Base-by-base conservation (phyloP, 92 coral and sea anemone species). In the Palythoa heliodiscus region DNA sequence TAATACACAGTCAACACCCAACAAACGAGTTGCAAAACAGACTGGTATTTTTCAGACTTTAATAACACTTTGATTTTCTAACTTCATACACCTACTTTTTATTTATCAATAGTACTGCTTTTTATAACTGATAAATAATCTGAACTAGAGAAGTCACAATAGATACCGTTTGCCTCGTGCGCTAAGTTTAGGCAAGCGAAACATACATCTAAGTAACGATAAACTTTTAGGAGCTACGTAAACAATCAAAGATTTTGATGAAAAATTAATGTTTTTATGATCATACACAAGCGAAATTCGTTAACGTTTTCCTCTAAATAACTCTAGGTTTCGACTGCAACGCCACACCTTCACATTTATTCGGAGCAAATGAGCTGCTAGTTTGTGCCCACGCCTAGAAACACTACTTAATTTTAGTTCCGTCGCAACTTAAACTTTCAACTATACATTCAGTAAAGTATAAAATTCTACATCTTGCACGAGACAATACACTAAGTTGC, bases 211-310 rank as follows among this genome's bases (percentile, higher is more conserved):
- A 29, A 29, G 35, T 72, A 71, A 64, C 11, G 35, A 58, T 78
- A 37, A 85, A 86, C 82, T 84, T 87, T 57, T 50, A 77, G 38
- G 82, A 52, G 71, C 85, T 84, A 43, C 78, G 87, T 83, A 92
- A 82, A 89, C 87, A 91, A 91, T 89, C 92, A 77, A 93, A 87
- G 86, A 87, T 91, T 82, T 89, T 82, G 82, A 89, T 88, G 80
- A 82, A 87, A 86, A 86, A 87, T 87, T 86, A 84, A 86, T 74
- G 85, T 87, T 87, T 66, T 77, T 69, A 68, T 70, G 69, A 70
- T 82, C 87, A 78, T 69, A 91, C 89, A 52, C 88, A 69, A 90
- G 86, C 71, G 78, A 86, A 89, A 89, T 69, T 86, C 85, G 79
- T 83, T 20, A 17, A 74, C 76, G 70, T 86, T 86, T 86, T 70